Evolutionary conservation across 2,888 invertebrate genomes (phyloP).

Genomic region (Rhorus exstirpatorius): DNA sequence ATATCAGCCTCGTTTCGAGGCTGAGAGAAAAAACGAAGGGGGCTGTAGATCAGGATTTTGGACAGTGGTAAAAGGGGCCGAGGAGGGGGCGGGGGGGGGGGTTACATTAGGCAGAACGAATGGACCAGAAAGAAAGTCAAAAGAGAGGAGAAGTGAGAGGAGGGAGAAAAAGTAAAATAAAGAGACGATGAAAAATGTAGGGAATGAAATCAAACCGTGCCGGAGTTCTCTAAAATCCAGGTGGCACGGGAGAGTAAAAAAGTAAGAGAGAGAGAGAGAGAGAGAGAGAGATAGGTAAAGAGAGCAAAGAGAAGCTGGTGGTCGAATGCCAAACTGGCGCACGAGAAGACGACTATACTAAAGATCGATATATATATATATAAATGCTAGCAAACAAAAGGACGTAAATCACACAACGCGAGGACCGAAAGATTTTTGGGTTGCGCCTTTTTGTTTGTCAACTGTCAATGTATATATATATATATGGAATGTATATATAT

Average conservation of each 20-base stretch:
- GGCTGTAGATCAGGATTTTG: conserved; percentile 74
- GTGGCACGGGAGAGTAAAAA: conserved; percentile 51
- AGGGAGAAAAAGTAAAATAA: conserved; percentile 47
- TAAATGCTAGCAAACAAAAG: neutral
- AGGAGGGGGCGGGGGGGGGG: neutral
- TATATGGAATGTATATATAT: conserved; percentile 25
- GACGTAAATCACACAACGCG: neutral
- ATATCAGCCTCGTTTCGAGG: conserved; percentile 54
- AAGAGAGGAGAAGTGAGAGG: conserved; percentile 33
- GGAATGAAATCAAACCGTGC: conserved; percentile 65
- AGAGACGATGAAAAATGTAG: conserved; percentile 53
- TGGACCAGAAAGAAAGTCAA: conserved; percentile 62
- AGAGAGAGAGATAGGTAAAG: conserved; percentile 39
- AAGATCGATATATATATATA: neutral
- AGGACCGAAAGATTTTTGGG: neutral
- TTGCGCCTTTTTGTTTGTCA: conserved; percentile 26
- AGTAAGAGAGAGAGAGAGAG: conserved; percentile 36
- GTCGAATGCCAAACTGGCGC: conserved; percentile 59
- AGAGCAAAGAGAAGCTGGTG: conserved; percentile 64
- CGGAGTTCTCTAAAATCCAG: conserved; percentile 56
- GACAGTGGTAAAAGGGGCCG: conserved; percentile 67
- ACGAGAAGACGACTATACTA: conserved; percentile 30
- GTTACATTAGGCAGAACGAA: conserved; percentile 72
- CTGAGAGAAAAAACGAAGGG: conserved; percentile 29
- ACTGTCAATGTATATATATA: neutral